Evolutionary conservation across 2,888 invertebrate species (phyloP), one percentile per base, ranked within the genome.

Genomic region (Acanthosepion lycidas): DNA sequence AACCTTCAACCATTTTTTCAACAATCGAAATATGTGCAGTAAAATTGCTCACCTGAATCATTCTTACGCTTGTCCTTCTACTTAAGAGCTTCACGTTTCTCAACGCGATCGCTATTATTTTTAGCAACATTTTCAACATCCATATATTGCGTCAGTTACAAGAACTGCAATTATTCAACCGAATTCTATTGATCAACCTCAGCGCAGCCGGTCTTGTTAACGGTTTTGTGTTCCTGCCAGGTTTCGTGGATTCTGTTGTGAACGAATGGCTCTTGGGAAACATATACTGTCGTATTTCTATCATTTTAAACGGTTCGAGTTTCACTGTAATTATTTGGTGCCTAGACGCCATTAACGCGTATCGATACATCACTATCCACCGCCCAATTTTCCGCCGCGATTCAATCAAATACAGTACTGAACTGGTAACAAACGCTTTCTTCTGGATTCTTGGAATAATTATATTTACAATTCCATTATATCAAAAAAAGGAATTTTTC

Each of bases 251-350:
- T 0, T 95, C 95, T n/a, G 59, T 95, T 20, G 94, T 95, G 12
- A 96, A 95, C 6, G 64, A 33, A 15, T 96, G 96, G 96, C 95
- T 95, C 6, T 96, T 95, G 93, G 96, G 96, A 28, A 95, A 91
- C 26, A 95, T 95, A 53, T 96, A 95, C 95, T 96, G 96, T 93
- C 96, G 96, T 94, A 92, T 96, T 9, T 95, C 96, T 4, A 96
- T 95, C 20, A 95, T 96, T 20, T 94, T 95, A 12, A 96, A 96
- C 94, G 96, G 96, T 20, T 94, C 95, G 3, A 96, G 95, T 8
- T 95, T 95, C 42, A 95, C 96, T 18, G 95, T 96, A n/a, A 96
- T 96, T n/a, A 96, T 96, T 94, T 96, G 95, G 95, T 95, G 95
- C 91, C 91, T 96, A 42, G 95, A 95, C 12, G 92, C 96, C 51